Base-by-base conservation (phyloP, 2,113 vertebrate genomes). In the Nettapus auritus region DNA sequence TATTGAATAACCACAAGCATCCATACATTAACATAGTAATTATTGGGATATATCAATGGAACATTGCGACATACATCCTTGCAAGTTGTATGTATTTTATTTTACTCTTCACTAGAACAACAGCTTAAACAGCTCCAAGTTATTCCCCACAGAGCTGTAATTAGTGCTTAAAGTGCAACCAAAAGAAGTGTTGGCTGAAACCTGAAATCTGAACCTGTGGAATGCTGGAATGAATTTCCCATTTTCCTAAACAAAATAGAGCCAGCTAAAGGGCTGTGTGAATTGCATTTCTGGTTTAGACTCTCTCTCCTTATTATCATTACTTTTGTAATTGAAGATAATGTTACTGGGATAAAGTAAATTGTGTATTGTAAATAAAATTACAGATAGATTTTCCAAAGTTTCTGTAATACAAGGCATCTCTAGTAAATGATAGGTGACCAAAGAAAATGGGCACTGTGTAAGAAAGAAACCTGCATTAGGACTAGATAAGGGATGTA, bases 141-240 rank as follows among this genome's bases (percentile, higher is more conserved):
- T 90, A 94, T 91, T 95, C 83, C 88, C 91, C 57, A 81, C 80
- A 88, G 94, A 89, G 81, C 78, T 95, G 74, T 96, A 96, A 95
- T 96, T 96, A 96, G 78, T 84, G 67, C 88, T 89, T 88, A 82
- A 94, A 95, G 44, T 91, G 86, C 88, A 97, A 95, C 29, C 60
- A 92, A 84, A 94, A 80, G 74, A 84, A 74, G 16, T 64, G 50
- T 40, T 85, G 84, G 84, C 82, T 92, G 60, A 95, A 93, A 93
- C 71, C 50, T 93, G 76, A 96, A 93, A 97, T 90, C 62, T 87
- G 80, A 88, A 94, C 53, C 60, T 67, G 80, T 50, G 73, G 50
- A 96, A 95, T 86, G 79, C 15, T 59, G 87, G 63, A 94, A 92
- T 34, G 56, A 56, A 92, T 86, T 70, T 92, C 64, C 83, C 40